These are phyloP conservation scores for Clostera curtula DNA, from an alignment of 2,888 invertebrate genomes.

Conservation along the genomic window DNA sequence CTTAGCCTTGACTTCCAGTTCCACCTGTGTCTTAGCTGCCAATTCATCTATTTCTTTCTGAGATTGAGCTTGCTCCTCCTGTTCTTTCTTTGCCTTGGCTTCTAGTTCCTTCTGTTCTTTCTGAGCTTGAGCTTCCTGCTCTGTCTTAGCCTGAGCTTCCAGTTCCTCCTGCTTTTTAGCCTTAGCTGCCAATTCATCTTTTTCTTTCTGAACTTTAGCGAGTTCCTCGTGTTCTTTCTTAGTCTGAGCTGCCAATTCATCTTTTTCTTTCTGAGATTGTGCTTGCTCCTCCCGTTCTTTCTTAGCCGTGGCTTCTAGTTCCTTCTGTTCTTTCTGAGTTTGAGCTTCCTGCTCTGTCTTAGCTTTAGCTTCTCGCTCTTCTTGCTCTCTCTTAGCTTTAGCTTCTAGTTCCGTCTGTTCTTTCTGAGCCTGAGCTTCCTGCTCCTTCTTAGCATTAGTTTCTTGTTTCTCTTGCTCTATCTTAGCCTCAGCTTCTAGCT, in stretches of 20 bases:
- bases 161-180: conserved; percentile 4
- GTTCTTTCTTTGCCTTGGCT: neutral
- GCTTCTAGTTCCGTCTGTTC: conserved; percentile 2
- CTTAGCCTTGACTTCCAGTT: neutral
- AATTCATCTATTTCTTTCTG: conserved; percentile 2
- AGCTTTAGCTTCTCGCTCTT: neutral
- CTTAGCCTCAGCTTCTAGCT: neutral
- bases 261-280: conserved; percentile 6
- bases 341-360: neutral
- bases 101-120: neutral
- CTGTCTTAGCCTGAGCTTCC: neutral
- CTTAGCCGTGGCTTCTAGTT: neutral
- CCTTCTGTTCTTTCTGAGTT: neutral
- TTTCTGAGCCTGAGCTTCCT: neutral
- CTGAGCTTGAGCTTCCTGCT: neutral
- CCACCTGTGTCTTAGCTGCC: neutral
- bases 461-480: conserved; percentile 1
- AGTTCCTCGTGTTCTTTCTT: conserved; percentile 3
- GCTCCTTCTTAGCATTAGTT: neutral
- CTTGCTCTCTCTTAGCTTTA: conserved; percentile 7
- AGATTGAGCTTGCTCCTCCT: conserved; percentile 1
- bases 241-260: neutral
- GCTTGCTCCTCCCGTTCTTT: neutral
- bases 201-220: conserved; percentile 9
- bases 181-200: conserved; percentile 5